Evolutionary conservation across 2,113 vertebrate genomes (phyloP), one percentile per base, ranked within the genome.

Genomic region (Lepisosteus osseus): DNA sequence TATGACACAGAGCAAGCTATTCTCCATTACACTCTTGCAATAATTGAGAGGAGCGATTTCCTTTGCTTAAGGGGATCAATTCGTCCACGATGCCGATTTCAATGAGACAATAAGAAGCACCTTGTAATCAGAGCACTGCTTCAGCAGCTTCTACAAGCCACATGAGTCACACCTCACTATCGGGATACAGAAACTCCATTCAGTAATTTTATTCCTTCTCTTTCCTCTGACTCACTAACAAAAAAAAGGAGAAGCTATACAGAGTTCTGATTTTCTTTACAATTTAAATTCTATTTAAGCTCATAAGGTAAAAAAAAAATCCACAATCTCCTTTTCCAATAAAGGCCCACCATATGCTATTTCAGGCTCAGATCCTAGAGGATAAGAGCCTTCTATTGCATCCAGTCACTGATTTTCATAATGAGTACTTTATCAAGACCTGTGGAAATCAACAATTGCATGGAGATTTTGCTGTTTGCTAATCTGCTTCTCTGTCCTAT

Each of bases 181-280:
- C 61, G 14, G 70, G 70, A 41, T 51, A 51, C 61, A 64, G 3
- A 71, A 54, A 71, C 57, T 64, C 44, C 41, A 70, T 71, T 71
- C 61, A 54, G 61, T 40, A 29, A 12, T 62, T 64, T 51, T 71
- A 45, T 51, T 55, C n/a, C 11, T 7, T 64, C 69, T 15, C 69
- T 15, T 17, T 9, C 5, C 45, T 68, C 45, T 29, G 54, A 65
- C 14, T 63, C 15, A 68, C 17, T 8, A 8, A 59, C 29, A 8
- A 59, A 59, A 13, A 13, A 59, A 59, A 59, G 57, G 57, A n/a
- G n/a, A 59, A n/a, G 57, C 57, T 59, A 59, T 59, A 59, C 2
- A 59, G 3, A 59, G 57, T 59, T 13, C n/a, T 5, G 5, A 8
- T 59, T 59, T 59, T 11, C 57, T 29, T 29, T 29, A 29, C 29